Conservation (phyloP, 2,113 vertebrate species). For the Chlorodrepanis virens region DNA sequence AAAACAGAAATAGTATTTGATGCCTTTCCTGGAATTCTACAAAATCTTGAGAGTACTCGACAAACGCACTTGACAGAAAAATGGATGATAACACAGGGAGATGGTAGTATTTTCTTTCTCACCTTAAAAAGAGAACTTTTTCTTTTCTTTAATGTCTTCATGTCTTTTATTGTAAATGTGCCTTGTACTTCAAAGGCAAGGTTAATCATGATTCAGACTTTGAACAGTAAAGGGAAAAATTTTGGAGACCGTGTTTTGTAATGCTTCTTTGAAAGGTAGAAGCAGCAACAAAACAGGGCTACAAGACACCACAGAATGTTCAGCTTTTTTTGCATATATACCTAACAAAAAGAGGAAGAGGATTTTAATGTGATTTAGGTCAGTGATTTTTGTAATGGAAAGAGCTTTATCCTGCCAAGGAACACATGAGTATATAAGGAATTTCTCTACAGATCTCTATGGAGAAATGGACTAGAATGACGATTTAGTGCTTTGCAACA, state of each 20-base stretch:
- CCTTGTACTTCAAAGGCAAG: background rate
- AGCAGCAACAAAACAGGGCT: background rate
- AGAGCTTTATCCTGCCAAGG: background rate
- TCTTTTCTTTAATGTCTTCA: background rate
- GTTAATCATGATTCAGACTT: background rate
- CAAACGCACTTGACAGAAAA: background rate
- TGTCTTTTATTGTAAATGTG: background rate
- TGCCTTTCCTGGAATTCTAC: background rate
- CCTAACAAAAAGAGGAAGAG: background rate
- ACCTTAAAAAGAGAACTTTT: background rate
- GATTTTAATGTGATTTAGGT: background rate
- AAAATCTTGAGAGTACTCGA: background rate
- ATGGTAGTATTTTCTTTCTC: background rate
- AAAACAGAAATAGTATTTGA: background rate
- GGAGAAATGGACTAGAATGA: background rate
- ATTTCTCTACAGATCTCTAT: background rate
- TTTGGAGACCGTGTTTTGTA: background rate
- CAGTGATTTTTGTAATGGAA: background rate
- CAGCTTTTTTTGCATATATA: background rate
- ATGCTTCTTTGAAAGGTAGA: background rate
- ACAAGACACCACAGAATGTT: background rate
- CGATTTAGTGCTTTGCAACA: background rate
- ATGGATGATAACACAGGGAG: background rate
- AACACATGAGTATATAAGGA: background rate
- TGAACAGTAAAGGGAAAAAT: background rate